Conservation (phyloP, 1,140 invertebrate species). For the Argopecten irradians region DNA sequence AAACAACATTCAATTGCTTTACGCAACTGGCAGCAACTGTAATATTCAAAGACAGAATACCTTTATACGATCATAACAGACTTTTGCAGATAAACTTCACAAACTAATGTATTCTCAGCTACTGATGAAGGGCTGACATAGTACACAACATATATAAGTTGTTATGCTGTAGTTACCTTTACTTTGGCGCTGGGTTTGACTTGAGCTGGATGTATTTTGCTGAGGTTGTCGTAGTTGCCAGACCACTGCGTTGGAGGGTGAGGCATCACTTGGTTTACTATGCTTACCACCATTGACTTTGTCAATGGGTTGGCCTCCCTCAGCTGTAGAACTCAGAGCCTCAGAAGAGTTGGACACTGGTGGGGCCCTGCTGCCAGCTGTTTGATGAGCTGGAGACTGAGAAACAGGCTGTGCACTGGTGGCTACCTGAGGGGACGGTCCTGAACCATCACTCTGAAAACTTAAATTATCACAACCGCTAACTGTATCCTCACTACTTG, state of each 20-base stretch:
- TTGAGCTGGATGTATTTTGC: background rate
- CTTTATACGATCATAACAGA: no score
- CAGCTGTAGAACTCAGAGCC: background rate
- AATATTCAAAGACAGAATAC: no score
- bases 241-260: conserved; percentile 38
- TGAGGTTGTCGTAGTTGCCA: conserved; percentile 53
- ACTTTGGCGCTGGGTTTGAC: conserved; percentile 20
- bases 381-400: background rate
- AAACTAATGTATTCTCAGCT: no score
- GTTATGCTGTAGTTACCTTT: background rate
- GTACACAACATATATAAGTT: background rate
- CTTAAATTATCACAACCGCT: conserved; percentile 54
- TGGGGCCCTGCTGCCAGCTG: background rate
- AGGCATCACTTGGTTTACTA: conserved; percentile 1
- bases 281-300: background rate
- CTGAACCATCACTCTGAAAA: conserved; percentile 45
- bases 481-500: conserved; percentile 20
- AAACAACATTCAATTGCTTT: no score
- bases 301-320: background rate
- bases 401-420: conserved; percentile 29
- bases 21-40: no score
- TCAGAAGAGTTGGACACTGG: background rate
- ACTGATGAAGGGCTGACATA: no score
- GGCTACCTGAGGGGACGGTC: conserved; percentile 10
- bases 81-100: no score